phyloP scores from a whole-genome alignment of 2,113 vertebrate species.

The Bungarus multicinctus region DNA sequence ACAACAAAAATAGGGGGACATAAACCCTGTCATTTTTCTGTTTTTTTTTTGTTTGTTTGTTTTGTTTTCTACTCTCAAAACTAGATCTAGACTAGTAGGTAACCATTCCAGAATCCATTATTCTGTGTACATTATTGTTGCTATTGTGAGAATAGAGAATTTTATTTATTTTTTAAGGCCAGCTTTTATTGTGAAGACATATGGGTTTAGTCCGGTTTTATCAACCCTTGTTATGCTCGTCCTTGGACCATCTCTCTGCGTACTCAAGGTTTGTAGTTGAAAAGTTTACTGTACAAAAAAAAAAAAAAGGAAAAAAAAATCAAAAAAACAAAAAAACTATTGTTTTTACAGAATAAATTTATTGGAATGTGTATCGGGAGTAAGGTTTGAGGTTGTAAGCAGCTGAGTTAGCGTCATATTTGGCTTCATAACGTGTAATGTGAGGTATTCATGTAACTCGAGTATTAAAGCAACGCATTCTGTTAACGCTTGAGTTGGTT shows the following conservation, averaged over 20 bases:
- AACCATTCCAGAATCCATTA: slow-evolving; percentile 71
- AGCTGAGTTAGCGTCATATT: slow-evolving; percentile 76
- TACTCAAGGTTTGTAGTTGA: slow-evolving; percentile 93
- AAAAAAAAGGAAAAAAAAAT: slow-evolving; percentile 71
- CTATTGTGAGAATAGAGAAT: slow-evolving; percentile 79
- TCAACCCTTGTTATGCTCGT: slow-evolving; percentile 81
- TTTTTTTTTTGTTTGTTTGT: slow-evolving; percentile 38
- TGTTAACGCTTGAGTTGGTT: slow-evolving; percentile 74
- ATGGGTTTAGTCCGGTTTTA: slow-evolving; percentile 76
- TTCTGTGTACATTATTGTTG: slow-evolving; percentile 78
- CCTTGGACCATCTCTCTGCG: slow-evolving; percentile 82
- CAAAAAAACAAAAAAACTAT: slow-evolving; percentile 80
- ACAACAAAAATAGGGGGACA: slow-evolving; percentile 11
- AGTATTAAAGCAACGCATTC: slow-evolving; percentile 79
- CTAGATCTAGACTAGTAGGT: slow-evolving; percentile 72
- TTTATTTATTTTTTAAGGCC: slow-evolving; percentile 87
- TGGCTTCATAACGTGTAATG: slow-evolving; percentile 78
- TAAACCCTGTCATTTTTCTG: slow-evolving; percentile 52
- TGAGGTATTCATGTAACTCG: slow-evolving; percentile 80
- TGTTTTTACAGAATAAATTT: slow-evolving; percentile 99
- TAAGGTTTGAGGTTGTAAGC: slow-evolving; percentile 79
- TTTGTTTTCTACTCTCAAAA: slow-evolving; percentile 66
- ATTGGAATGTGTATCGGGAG: slow-evolving; percentile 87
- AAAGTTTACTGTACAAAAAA: slow-evolving; percentile 84
- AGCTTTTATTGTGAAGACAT: slow-evolving; percentile 76